Evolutionary conservation across 1,140 invertebrate genomes (phyloP).

Genomic region (Maniola jurtina): DNA sequence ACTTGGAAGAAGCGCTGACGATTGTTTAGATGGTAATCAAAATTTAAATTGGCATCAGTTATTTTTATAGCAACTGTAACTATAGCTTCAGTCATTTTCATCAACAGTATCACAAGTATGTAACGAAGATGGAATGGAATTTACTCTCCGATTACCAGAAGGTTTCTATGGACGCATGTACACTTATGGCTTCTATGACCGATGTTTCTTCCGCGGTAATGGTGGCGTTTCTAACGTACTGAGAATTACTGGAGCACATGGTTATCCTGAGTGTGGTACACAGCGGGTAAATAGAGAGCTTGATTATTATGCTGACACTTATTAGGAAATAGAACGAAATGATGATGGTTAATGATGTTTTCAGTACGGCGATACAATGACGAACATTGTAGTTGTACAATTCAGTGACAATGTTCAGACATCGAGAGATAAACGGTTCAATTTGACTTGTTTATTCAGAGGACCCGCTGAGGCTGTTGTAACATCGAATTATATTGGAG

Average conservation of each 20-base stretch:
- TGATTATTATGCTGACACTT: not conserved
- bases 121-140: constrained; percentile 96
- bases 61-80: not conserved
- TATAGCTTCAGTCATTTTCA: constrained; percentile 9
- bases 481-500: constrained; percentile 95
- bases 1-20: constrained; percentile 83
- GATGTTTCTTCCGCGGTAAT: constrained; percentile 94
- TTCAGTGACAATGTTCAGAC: constrained; percentile 96
- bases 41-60: not conserved
- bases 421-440: constrained; percentile 93
- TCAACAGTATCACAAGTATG: constrained; percentile 91
- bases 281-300: constrained; percentile 79
- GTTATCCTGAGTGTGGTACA: constrained; percentile 95
- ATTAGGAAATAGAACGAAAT: constrained; percentile 1
- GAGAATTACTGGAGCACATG: constrained; percentile 91
- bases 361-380: constrained; percentile 94
- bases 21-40: constrained; percentile 88
- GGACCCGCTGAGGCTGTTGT: constrained; percentile 95
- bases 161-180: constrained; percentile 94
- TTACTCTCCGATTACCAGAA: constrained; percentile 91
- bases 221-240: constrained; percentile 91
- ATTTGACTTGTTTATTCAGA: constrained; percentile 93
- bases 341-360: constrained; percentile 24
- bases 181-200: constrained; percentile 94
- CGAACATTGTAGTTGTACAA: constrained; percentile 96